Percentiles rank a stretch among this genome's conserved stretches.
These are phyloP conservation scores for Argya squamiceps DNA, from an alignment of 2,797 vertebrate genomes.

Conservation along the genomic window DNA sequence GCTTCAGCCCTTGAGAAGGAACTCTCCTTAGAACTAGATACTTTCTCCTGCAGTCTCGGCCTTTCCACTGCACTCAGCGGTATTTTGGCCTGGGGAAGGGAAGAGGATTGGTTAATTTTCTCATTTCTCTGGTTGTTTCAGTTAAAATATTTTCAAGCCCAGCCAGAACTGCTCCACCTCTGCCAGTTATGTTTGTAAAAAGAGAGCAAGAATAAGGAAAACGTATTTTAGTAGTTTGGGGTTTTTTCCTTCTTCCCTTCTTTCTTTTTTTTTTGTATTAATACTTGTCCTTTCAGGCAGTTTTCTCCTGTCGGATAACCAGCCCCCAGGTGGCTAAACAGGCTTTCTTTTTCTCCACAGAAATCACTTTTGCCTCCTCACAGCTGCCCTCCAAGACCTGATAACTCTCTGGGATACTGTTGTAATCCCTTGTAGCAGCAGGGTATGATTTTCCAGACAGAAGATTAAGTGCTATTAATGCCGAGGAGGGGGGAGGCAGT, in stretches of 20 bases:
- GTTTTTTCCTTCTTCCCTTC: fast-evolving
- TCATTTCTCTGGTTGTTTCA: not conserved
- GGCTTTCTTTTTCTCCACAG: not conserved
- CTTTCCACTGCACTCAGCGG: not conserved
- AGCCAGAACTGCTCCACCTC: not conserved
- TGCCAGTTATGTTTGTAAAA: not conserved
- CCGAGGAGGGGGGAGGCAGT: not conserved
- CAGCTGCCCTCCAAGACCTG: not conserved
- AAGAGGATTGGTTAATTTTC: not conserved
- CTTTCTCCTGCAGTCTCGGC: not conserved
- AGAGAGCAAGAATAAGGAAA: not conserved
- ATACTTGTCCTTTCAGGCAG: not conserved
- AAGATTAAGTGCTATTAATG: slow-evolving; percentile 18
- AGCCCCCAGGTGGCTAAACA: not conserved
- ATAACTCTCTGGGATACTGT: not conserved
- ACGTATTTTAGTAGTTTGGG: not conserved
- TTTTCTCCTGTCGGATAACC: not conserved
- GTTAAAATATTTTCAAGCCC: not conserved
- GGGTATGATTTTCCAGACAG: slow-evolving; percentile 17
- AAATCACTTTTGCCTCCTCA: not conserved
- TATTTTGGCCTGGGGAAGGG: not conserved
- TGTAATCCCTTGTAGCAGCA: not conserved
- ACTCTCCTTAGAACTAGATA: not conserved
- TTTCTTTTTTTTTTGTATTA: not conserved
- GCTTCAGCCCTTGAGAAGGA: not conserved